These are phyloP conservation scores for Mastacembelus armatus DNA, from an alignment of 2,797 vertebrate species.

Conservation along the genomic window DNA sequence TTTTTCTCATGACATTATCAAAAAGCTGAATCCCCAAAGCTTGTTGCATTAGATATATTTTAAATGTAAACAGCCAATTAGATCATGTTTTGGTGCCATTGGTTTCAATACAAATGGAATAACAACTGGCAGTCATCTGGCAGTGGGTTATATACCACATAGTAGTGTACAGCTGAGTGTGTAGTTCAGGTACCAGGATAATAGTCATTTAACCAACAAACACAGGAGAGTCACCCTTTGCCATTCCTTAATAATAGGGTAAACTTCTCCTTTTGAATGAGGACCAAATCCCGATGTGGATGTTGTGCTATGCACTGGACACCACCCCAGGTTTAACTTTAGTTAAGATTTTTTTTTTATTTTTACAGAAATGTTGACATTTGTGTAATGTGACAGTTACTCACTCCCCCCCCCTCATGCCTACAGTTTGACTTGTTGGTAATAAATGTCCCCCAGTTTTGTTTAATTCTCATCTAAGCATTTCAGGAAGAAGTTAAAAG, in stretches of 20 bases:
- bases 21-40: slow-evolving; percentile 34
- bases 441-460: slow-evolving; percentile 65
- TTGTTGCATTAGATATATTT: slow-evolving; percentile 16
- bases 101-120: slow-evolving; percentile 13
- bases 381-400: slow-evolving; percentile 67
- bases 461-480: slow-evolving; percentile 48
- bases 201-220: slow-evolving; percentile 15
- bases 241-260: slow-evolving; percentile 51
- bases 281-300: slow-evolving; percentile 64
- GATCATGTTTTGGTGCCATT: slow-evolving; percentile 6
- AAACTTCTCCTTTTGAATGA: slow-evolving; percentile 42
- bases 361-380: slow-evolving; percentile 60
- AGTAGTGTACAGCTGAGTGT: slow-evolving; percentile 10
- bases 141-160: slow-evolving; percentile 9
- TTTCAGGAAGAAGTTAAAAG: slow-evolving; percentile 13
- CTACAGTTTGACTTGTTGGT: slow-evolving; percentile 57
- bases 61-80: not conserved
- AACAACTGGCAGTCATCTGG: slow-evolving; percentile 25
- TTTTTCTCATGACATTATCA: not conserved
- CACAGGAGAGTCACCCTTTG: slow-evolving; percentile 30
- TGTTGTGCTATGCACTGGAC: slow-evolving; percentile 61
- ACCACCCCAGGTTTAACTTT: slow-evolving; percentile 40
- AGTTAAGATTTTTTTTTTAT: slow-evolving; percentile 55
- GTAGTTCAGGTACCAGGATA: slow-evolving; percentile 27
- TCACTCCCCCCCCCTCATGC: slow-evolving; percentile 39